Evolutionary conservation across 2,888 invertebrate genomes (phyloP).

Genomic region (Chironomus riparius): DNA sequence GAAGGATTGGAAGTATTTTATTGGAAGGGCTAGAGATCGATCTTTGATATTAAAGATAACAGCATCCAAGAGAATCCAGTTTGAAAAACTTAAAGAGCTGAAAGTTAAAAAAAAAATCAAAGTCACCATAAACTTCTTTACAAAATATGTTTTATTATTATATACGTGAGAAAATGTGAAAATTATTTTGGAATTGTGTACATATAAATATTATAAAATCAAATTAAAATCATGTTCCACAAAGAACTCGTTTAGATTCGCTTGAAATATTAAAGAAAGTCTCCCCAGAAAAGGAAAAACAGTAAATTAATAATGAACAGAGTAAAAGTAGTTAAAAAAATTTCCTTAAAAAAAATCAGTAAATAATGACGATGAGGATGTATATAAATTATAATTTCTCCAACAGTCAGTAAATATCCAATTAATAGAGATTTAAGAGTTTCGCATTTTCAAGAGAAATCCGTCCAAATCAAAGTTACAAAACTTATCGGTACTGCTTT

Average conservation of each 20-base stretch:
- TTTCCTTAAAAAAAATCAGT: too few relatives aligned
- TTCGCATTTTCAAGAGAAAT: neutral
- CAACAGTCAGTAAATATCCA: neutral
- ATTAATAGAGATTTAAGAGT: neutral
- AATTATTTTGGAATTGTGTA: neutral
- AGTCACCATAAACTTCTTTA: too few relatives aligned
- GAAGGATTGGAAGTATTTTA: too few relatives aligned
- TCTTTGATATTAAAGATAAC: too few relatives aligned
- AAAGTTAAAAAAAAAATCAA: too few relatives aligned
- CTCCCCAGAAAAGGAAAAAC: neutral
- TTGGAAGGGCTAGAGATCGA: too few relatives aligned
- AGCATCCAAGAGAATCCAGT: too few relatives aligned
- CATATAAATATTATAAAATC: neutral
- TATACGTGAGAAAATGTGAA: too few relatives aligned
- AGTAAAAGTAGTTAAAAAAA: too few relatives aligned
- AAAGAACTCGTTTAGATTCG: neutral
- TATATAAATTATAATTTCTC: neutral
- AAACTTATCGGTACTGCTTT: neutral
- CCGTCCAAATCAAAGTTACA: conserved; percentile 2
- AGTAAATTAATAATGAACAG: too few relatives aligned
- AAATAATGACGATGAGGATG: neutral
- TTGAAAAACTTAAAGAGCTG: too few relatives aligned
- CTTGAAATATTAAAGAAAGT: neutral
- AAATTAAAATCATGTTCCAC: neutral
- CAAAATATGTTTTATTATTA: too few relatives aligned